phyloP scores from a whole-genome alignment of 2,888 invertebrate genomes.

The Aelia acuminata region DNA sequence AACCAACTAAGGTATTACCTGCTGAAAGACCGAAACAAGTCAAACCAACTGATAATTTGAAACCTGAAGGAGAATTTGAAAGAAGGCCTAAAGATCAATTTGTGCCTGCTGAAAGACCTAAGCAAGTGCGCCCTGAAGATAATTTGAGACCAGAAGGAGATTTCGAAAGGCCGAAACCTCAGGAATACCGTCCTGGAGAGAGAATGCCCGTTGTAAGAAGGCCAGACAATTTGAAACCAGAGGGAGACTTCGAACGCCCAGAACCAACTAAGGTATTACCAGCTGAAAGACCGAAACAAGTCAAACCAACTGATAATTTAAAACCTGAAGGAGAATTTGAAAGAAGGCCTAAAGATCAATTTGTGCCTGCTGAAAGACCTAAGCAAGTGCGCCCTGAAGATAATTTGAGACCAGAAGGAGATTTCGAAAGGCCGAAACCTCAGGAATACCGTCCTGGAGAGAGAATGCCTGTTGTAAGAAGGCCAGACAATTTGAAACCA shows the following conservation, averaged over 20 bases:
- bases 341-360: conserved; percentile 67
- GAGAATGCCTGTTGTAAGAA: conserved; percentile 67
- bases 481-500: conserved; percentile 68
- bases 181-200: conserved; percentile 67
- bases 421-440: conserved; percentile 69
- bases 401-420: conserved; percentile 71
- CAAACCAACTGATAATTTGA: conserved; percentile 66
- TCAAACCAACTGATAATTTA: conserved; percentile 71
- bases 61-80: conserved; percentile 69
- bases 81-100: conserved; percentile 72
- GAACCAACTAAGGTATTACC: conserved; percentile 69
- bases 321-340: conserved; percentile 72
- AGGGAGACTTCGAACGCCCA: conserved; percentile 70
- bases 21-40: conserved; percentile 70
- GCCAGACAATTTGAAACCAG: conserved; percentile 68
- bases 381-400: conserved; percentile 70
- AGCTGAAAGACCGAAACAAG: conserved; percentile 70
- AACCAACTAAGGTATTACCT: conserved; percentile 69
- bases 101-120: conserved; percentile 64
- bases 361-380: conserved; percentile 71
- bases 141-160: conserved; percentile 68
- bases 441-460: conserved; percentile 69
- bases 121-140: conserved; percentile 68
- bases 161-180: conserved; percentile 67
- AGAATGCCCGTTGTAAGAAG: conserved; percentile 67